phyloP scores from a whole-genome alignment of 2,888 invertebrate species.

The Cryptocephalus primarius region DNA sequence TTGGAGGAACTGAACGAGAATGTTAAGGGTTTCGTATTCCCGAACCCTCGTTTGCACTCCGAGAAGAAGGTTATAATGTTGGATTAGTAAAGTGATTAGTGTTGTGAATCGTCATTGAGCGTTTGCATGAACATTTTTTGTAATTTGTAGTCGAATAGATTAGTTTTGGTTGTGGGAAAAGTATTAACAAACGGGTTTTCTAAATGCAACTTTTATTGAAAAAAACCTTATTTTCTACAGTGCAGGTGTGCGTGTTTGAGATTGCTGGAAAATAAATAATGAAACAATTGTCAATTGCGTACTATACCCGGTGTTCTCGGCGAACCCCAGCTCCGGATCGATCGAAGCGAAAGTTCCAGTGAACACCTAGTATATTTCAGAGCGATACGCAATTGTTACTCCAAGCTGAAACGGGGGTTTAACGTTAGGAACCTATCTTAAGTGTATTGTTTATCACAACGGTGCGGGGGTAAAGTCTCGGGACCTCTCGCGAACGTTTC shows the following conservation, averaged over 20 bases:
- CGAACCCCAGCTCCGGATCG: not conserved
- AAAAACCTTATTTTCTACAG: constrained; percentile 3
- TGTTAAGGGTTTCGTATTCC: constrained; percentile 50
- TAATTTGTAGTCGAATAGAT: no score
- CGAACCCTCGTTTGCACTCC: constrained; percentile 26
- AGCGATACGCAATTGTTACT: constrained; percentile 24
- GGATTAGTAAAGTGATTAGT: constrained; percentile 14
- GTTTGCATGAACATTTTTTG: no score
- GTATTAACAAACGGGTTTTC: no score
- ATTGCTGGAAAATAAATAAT: constrained; percentile 7
- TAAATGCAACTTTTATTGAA: not conserved
- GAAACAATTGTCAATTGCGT: constrained; percentile 24
- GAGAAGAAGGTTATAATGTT: constrained; percentile 27
- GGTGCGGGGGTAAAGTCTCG: no score
- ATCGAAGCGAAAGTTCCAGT: not conserved
- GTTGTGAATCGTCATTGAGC: constrained; percentile 23
- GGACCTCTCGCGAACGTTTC: constrained; percentile 2
- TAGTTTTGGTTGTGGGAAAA: no score
- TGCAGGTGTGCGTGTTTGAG: no score
- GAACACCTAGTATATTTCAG: constrained; percentile 26
- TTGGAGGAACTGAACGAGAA: constrained; percentile 65
- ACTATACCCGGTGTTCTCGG: constrained; percentile 31
- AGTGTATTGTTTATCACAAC: constrained; percentile 3
- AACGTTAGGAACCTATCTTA: not conserved
- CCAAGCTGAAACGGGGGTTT: not conserved